phyloP scores from a whole-genome alignment of 2,113 vertebrate species.

The Saccopteryx leptura region DNA sequence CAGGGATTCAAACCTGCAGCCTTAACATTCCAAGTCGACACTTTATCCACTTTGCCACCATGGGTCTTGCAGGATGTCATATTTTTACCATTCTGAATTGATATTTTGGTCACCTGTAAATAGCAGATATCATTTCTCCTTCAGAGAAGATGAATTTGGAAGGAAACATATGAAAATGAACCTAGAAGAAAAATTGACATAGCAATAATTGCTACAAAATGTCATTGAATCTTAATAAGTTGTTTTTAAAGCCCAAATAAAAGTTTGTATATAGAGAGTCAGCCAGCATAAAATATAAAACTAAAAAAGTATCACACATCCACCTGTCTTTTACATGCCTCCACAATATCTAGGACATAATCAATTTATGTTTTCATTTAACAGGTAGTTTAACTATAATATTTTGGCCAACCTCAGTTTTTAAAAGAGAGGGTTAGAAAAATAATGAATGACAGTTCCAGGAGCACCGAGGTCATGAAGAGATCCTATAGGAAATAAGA shows the following conservation, averaged over 20 bases:
- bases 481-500: neutral
- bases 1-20: too few relatives aligned
- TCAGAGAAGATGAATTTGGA: slow-evolving; percentile 21
- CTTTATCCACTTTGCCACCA: too few relatives aligned
- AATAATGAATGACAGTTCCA: neutral
- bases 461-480: neutral
- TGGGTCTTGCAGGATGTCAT: neutral
- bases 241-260: slow-evolving; percentile 14
- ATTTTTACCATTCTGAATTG: neutral
- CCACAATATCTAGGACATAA: too few relatives aligned
- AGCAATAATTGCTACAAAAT: neutral
- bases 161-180: neutral
- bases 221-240: neutral
- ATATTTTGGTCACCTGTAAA: neutral
- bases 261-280: neutral
- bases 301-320: neutral
- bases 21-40: too few relatives aligned
- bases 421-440: neutral
- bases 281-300: neutral
- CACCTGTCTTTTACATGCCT: neutral
- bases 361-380: neutral
- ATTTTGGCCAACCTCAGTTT: neutral
- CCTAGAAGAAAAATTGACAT: neutral
- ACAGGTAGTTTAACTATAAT: neutral
- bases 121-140: neutral